Evolutionary conservation across 1,140 invertebrate genomes (phyloP), one percentile per base, ranked within the genome.

Genomic region (Lepidotrigona ventralis): DNA sequence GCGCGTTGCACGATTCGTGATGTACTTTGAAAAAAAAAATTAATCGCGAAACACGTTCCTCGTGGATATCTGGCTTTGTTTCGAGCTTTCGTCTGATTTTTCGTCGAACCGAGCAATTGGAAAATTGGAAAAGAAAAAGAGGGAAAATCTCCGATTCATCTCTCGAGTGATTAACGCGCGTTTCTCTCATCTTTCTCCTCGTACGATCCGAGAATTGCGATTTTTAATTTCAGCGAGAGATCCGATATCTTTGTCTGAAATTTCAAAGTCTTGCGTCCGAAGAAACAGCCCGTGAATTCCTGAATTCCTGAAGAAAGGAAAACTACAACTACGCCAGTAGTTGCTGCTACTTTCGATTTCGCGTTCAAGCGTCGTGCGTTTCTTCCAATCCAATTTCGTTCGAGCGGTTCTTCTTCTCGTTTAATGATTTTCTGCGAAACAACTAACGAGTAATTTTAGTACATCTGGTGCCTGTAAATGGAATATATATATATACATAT

Each of bases 371-470:
- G 60, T 71, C 69, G 60, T 81, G 39, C 79, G 70, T 81, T 76
- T 86, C 80, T 21, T 29, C 4, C 33, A 51, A 78, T 79, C 71
- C 0, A 70, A 84, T 87, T 86, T 83, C 15, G 8, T 69, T 79
- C 14, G 12, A 26, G n/a, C 51, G 39, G 8, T 71, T 29, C 29
- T 29, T 29, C 26, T 66, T 80, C 54, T 60, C 6, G 51, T 82
- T 87, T n/a, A 63, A 88, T 82, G 23, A 81, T 85, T 87, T 87
- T 39, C 66, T 53, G 78, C 51, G 8, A 46, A 6, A 46, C 77
- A 39, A 81, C 81, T 29, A 86, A 84, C 71, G 23, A 17, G 81
- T 88, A 88, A 54, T 77, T 70, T 76, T 85, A 73, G 66, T 84
- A 84, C 58, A 80, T 80, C 81, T 82, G 84, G 19, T 60, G 73